Evolutionary conservation across 2,797 vertebrate genomes (phyloP).

Genomic region (Sebastes dallii): DNA sequence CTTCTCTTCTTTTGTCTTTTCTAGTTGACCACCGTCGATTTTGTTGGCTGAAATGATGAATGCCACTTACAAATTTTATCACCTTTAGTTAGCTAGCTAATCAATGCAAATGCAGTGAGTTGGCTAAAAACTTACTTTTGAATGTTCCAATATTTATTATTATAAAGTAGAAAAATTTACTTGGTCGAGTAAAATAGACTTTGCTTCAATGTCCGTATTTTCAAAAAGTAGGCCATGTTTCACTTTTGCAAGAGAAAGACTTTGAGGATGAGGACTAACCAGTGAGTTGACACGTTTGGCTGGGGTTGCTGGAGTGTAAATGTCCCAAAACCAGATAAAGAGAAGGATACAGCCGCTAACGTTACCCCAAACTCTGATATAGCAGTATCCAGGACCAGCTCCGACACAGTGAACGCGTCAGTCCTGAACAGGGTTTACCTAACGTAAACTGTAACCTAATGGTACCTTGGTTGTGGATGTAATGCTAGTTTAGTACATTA

Average conservation of each 20-base stretch:
- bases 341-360: not conserved
- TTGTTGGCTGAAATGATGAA: not conserved
- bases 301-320: not conserved
- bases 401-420: not conserved
- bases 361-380: not conserved
- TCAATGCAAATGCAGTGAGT: not conserved
- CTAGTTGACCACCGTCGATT: not conserved
- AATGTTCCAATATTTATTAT: not conserved
- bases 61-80: not conserved
- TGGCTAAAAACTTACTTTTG: not conserved
- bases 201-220: not conserved
- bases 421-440: not conserved
- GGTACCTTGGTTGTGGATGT: not conserved
- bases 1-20: not conserved
- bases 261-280: not conserved
- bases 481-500: not conserved
- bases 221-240: not conserved
- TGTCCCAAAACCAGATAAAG: not conserved
- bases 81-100: not conserved
- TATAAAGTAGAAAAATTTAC: not conserved
- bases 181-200: not conserved
- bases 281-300: not conserved
- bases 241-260: not conserved
- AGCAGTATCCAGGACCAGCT: not conserved
- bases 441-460: not conserved